Evolutionary conservation across 2,113 vertebrate genomes (phyloP).

Genomic region (Motacilla alba): DNA sequence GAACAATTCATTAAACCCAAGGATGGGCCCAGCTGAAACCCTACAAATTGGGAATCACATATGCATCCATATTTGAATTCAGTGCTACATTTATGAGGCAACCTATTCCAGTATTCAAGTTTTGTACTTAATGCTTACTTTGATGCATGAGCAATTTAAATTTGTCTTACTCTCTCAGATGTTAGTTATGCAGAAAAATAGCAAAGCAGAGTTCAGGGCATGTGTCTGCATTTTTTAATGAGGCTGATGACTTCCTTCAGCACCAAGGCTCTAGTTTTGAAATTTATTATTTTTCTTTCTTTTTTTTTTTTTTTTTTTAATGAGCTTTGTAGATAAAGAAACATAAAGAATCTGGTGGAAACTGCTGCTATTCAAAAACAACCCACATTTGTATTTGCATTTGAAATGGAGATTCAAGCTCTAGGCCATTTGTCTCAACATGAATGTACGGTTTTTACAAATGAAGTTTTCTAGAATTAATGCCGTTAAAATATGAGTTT

Average conservation of each 20-base stretch:
- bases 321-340: conserved; percentile 17
- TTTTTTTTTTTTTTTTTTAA: background rate
- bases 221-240: background rate
- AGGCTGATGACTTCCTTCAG: background rate
- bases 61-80: background rate
- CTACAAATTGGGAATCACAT: background rate
- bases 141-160: conserved; percentile 6
- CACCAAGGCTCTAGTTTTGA: background rate
- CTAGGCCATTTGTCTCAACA: conserved; percentile 41
- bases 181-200: conserved; percentile 13
- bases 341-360: conserved; percentile 3
- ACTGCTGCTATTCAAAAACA: background rate
- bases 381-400: background rate
- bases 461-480: conserved; percentile 45
- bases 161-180: background rate
- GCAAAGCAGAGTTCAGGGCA: conserved; percentile 9
- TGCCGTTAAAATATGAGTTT: conserved; percentile 7
- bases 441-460: background rate
- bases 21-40: background rate
- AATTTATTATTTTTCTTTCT: background rate
- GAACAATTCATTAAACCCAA: background rate
- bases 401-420: conserved; percentile 48
- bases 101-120: background rate
- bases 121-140: background rate
- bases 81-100: background rate